Base-by-base conservation (phyloP, 2,113 vertebrate genomes). In the Callipepla squamata region DNA sequence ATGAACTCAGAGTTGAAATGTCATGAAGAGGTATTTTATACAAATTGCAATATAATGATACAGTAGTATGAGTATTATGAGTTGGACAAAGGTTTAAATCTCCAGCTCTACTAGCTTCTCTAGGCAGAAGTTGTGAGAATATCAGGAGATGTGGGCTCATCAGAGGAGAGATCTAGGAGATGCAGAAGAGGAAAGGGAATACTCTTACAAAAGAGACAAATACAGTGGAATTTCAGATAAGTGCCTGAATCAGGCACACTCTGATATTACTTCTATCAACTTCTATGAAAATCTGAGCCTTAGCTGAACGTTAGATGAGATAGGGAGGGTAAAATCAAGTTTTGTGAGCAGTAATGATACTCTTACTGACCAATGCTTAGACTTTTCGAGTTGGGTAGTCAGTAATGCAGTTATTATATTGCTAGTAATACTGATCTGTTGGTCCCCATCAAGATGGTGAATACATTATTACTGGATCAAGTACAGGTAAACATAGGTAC, bases 241-340 rank as follows among this genome's bases (percentile, higher is more conserved):
- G 48, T 51, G 48, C 25, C 47, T 21, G 48, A 70, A 70, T 63
- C 65, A 65, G 47, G 26, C 14, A 51, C 23, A 11, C 8, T 84
- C 51, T 36, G 20, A 6, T 12, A 11, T 55, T 22, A 23, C 3
- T 28, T 34, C 18, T 13, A 25, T 51, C 22, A 68, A 26, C 7
- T 79, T 23, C 32, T 36, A 19, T 9, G 65, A 83, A 11, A 10
- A 8, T 22, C 22, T 70, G 47, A 90, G 50, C 32, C 47, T 72
- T 10, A 44, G 36, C 0, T 44, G 58, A 14, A 81, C 61, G 26
- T 61, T 34, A 51, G 17, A 26, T 57, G 66, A 78, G 9, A 19
- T 34, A 6, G 0, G 4, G 7, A 21, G 32, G 0, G 0, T 23
- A 47, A 68, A 34, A 55, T 66, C 15, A 19, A 6, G 5, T 79